A percentile compares a stretch with the other conserved stretches of the same genome.
These are phyloP conservation scores for Acanthoscelides obtectus DNA, from an alignment of 2,888 invertebrate genomes.

Conservation along the genomic window DNA sequence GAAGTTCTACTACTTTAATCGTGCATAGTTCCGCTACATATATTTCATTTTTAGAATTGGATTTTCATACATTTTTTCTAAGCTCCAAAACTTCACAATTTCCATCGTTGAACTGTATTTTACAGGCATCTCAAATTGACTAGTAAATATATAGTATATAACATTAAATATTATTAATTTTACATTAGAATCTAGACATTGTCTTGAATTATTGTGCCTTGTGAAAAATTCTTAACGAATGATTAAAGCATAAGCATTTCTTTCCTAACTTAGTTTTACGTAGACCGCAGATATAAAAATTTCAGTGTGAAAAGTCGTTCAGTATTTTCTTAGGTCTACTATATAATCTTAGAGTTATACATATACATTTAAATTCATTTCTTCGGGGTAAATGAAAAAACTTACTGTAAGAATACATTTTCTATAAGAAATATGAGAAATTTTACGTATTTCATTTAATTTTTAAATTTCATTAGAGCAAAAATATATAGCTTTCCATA, in stretches of 20 bases:
- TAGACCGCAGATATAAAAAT: background rate
- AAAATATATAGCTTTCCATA: no score
- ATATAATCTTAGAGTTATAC: background rate
- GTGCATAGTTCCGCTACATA: background rate
- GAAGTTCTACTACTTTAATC: background rate
- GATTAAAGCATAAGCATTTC: constrained; percentile 28
- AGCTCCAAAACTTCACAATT: constrained; percentile 2
- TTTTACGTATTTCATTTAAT: no score
- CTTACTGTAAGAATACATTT: background rate
- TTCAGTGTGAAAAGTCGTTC: background rate
- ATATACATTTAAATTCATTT: background rate
- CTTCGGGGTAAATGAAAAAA: background rate
- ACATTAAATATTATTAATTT: constrained; percentile 35
- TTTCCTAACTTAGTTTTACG: background rate
- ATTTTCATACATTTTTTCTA: constrained; percentile 3
- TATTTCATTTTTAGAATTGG: constrained; percentile 2
- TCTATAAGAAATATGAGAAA: no score
- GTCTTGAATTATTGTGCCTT: constrained; percentile 48
- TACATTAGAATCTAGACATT: constrained; percentile 45
- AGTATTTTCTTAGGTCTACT: background rate
- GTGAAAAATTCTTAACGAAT: constrained; percentile 41
- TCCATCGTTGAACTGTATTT: constrained; percentile 16
- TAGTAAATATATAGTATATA: constrained; percentile 41
- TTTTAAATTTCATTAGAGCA: no score
- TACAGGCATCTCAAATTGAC: constrained; percentile 43